Conservation (phyloP, 2,797 vertebrate genomes). For the Sciurus vulgaris region DNA sequence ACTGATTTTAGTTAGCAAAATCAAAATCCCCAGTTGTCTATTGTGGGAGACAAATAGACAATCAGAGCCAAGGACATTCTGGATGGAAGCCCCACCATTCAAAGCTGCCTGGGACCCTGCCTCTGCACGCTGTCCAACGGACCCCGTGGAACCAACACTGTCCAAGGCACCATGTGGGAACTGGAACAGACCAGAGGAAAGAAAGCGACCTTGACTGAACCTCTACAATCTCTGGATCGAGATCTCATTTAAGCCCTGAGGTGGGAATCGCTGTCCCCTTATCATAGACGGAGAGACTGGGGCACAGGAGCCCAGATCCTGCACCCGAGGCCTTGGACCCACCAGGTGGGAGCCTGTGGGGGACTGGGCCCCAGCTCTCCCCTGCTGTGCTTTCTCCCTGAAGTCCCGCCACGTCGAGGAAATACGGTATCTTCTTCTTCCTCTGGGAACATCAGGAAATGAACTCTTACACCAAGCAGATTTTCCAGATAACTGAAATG, state of each 20-base stretch:
- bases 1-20: not conserved
- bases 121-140: not conserved
- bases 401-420: not conserved
- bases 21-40: not conserved
- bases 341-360: rapidly evolving
- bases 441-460: constrained; percentile 48
- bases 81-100: not conserved
- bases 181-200: rapidly evolving
- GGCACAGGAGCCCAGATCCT: not conserved
- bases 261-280: not conserved
- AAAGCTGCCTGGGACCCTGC: not conserved
- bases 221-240: rapidly evolving
- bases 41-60: rapidly evolving
- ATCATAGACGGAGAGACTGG: not conserved
- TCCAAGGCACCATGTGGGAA: rapidly evolving
- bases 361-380: rapidly evolving
- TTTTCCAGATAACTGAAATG: constrained; percentile 71
- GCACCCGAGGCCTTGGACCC: not conserved
- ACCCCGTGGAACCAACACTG: rapidly evolving
- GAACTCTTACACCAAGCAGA: constrained; percentile 46
- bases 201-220: rapidly evolving
- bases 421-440: constrained; percentile 33
- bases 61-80: not conserved
- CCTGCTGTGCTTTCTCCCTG: rapidly evolving
- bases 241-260: not conserved